Evolutionary conservation across 1,140 invertebrate genomes (phyloP), one percentile per base, ranked within the genome.

Genomic region (Leptinotarsa texana): DNA sequence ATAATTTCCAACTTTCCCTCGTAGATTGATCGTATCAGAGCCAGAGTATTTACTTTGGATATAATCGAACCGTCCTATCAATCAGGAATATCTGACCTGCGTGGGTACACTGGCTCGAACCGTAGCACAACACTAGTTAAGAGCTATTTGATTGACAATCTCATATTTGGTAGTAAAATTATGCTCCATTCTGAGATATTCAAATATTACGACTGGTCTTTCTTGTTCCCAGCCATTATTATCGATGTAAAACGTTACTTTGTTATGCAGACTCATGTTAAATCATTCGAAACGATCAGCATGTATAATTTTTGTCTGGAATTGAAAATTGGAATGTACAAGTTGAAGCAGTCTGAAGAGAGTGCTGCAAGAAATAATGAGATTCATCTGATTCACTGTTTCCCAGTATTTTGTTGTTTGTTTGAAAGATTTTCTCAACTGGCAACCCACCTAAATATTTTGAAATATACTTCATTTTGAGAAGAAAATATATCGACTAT

Each of bases 291-390:
- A 57, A 57, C 51, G 51, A 57, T 57, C 51, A 57, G 51, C 51
- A 57, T 57, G 51, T 57, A 57, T 57, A 57, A 57, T 57, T 57
- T 57, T 57, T 57, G 17, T 57, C 51, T 4, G 51, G 51, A 57
- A 57, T 57, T 57, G 51, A 57, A 57, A 57, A 57, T 57, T 57
- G 51, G n/a, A 57, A 57, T 57, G n/a, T 57, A 57, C 51, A 18
- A 57, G 15, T 57, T 17, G 15, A 57, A 57, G 51, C 6, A 18
- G 17, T 17, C n/a, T n/a, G 15, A 57, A n/a, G 15, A 57, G 51
- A 57, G 51, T 57, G 51, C 17, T 42, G 33, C 33, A 42, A 42
- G 33, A 42, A 42, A 42, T 42, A 42, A 42, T 42, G 33, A 42
- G 33, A 42, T 8, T 42, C 11, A 42, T 42, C 33, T 42, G 33